Conservation (phyloP, 2,113 vertebrate genomes). For the Prionailurus bengalensis region DNA sequence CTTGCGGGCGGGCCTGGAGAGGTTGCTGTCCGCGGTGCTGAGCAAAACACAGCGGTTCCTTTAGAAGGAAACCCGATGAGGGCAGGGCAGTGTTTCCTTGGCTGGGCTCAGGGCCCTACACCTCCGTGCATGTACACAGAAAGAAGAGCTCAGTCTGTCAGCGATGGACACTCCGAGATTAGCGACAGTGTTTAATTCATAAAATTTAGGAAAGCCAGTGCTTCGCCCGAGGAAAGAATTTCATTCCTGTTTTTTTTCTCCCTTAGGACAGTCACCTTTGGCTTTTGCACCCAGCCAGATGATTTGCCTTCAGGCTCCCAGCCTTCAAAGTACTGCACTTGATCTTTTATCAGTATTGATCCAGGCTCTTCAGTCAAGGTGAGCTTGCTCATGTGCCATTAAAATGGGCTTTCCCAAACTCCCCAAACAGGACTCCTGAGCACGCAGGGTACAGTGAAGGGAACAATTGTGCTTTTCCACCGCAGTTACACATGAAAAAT, state of each 20-base stretch:
- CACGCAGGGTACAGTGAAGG: not conserved
- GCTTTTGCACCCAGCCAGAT: not conserved
- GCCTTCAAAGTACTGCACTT: not conserved
- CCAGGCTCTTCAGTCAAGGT: not conserved
- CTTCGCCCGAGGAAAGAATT: not conserved
- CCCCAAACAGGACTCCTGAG: not conserved
- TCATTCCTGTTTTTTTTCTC: not conserved
- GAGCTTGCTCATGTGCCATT: not conserved
- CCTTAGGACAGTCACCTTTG: not conserved
- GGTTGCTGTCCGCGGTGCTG: slow-evolving; percentile 71
- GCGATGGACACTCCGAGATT: not conserved
- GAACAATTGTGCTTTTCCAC: not conserved
- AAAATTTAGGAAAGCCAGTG: not conserved
- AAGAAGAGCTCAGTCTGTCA: not conserved
- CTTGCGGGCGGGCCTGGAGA: rapidly evolving
- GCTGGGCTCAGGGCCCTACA: not conserved
- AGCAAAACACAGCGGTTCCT: rapidly evolving
- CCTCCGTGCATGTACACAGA: not conserved
- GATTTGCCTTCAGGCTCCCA: not conserved
- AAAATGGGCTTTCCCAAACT: not conserved
- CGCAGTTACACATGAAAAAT: not conserved
- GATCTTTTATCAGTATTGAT: not conserved
- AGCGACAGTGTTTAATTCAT: not conserved
- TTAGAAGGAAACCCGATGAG: not conserved
- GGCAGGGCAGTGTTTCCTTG: not conserved